phyloP scores from a whole-genome alignment of 2,113 vertebrate genomes.

The Athene noctua region DNA sequence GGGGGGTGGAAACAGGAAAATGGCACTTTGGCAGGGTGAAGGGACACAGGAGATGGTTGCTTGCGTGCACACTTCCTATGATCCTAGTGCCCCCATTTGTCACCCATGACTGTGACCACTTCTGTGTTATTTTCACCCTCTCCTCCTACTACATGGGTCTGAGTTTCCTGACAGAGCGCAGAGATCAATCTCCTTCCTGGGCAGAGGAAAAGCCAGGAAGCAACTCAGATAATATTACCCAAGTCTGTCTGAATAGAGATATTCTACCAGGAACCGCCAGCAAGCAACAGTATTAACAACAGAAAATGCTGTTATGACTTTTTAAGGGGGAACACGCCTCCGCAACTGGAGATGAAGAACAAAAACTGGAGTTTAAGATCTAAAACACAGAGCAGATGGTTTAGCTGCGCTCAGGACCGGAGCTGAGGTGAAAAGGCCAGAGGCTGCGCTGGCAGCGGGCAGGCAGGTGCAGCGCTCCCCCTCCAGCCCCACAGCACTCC shows the following conservation, averaged over 20 bases:
- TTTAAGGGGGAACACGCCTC: neutral
- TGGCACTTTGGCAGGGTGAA: neutral
- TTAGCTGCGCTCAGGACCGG: neutral
- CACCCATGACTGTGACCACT: rapidly evolving
- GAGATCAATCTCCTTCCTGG: neutral
- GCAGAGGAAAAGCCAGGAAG: neutral
- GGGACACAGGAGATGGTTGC: neutral
- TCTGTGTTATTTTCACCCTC: neutral
- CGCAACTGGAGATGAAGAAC: neutral
- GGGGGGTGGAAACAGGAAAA: neutral
- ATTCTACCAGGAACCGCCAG: neutral
- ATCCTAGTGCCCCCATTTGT: neutral
- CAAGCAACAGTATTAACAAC: neutral
- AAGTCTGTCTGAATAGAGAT: too few relatives aligned
- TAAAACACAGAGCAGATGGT: neutral
- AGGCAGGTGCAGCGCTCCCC: neutral
- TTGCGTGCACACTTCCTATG: rapidly evolving
- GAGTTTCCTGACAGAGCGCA: neutral
- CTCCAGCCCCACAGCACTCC: neutral
- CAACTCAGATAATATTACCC: neutral
- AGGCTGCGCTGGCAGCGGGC: neutral
- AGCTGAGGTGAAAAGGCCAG: neutral
- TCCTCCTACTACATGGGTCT: rapidly evolving
- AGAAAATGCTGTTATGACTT: neutral
- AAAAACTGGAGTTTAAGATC: neutral